Base-by-base conservation (phyloP, 1,140 invertebrate genomes). In the Amphibalanus amphitrite region DNA sequence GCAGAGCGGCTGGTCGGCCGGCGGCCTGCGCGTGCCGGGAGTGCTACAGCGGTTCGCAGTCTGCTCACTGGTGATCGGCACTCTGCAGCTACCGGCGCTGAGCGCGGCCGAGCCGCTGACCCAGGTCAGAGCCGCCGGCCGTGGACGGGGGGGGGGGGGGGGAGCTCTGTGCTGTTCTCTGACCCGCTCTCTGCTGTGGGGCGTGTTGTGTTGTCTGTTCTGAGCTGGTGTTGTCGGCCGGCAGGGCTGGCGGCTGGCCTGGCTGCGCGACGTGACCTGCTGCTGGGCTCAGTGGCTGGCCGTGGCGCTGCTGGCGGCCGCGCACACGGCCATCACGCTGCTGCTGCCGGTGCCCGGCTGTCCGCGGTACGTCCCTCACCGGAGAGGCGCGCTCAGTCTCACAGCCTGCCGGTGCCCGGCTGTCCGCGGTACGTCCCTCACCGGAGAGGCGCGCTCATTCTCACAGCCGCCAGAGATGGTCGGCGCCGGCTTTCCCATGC, bases 21-120 rank as follows among this genome's bases (percentile, higher is more conserved):
- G 20, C 26, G 6, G 20, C 10, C 64, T 95, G 29, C 83, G 93
- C 33, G 84, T 93, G 74, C 88, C 89, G 73, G 92, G 93, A 0
- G 91, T 95, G 0, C 80, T 96, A 71, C 92, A 96, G 79, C 83
- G 92, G 72, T 85, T 95, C 75, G 89, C 88, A 6, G 78, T 93
- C 3, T 84, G 87, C 3, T 95, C 93, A 79, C 81, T 93, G 6
- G 78, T 92, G 13, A 85, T 88, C 28, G 4, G 6, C 67, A 28
- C 3, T 17, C 10, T 72, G 8, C 67, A 70, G 29, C 64, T 71
- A 25, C 26, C 59, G 8, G 29, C n/a, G 28, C 69, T 64, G 29
- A 20, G n/a, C 29, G 33, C 30, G 8, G 29, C 8, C 30, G 30
- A 72, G 30, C 28, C 26, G 30, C 26, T 28, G 69, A 73, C 82